phyloP scores from a whole-genome alignment of 2,113 vertebrate genomes.

The Cyprinodon variegatus region DNA sequence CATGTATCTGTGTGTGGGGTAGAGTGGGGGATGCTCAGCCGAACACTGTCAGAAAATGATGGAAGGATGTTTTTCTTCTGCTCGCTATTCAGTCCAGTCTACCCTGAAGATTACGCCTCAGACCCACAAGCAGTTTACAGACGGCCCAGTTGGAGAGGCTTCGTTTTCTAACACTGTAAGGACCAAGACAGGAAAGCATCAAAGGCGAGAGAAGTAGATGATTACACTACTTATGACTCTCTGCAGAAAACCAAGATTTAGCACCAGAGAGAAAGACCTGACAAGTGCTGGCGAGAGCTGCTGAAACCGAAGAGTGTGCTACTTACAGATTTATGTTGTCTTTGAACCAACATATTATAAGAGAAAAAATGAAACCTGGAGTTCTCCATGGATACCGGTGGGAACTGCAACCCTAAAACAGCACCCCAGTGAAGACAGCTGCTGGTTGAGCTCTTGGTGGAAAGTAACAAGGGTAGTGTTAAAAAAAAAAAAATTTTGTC shows the following conservation, averaged over 20 bases:
- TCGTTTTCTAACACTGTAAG: constrained; percentile 61
- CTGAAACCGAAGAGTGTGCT: constrained; percentile 58
- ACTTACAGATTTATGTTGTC: constrained; percentile 39
- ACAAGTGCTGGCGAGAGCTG: constrained; percentile 43
- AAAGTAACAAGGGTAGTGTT: constrained; percentile 8
- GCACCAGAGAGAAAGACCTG: constrained; percentile 39
- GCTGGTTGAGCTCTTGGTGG: constrained; percentile 17
- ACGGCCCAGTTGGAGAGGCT: constrained; percentile 59
- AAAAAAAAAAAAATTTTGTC: constrained; percentile 17
- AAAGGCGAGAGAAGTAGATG: constrained; percentile 19
- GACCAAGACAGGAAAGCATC: constrained; percentile 34
- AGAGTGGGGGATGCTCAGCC: constrained; percentile 17
- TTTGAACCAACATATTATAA: constrained; percentile 37
- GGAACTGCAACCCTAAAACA: constrained; percentile 49
- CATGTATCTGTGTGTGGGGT: constrained; percentile 7
- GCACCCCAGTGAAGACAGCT: constrained; percentile 25
- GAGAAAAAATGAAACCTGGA: constrained; percentile 19
- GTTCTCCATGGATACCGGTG: constrained; percentile 35
- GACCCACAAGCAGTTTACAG: constrained; percentile 45
- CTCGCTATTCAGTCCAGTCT: constrained; percentile 39
- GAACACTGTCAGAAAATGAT: constrained; percentile 56
- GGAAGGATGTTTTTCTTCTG: constrained; percentile 74
- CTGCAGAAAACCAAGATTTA: constrained; percentile 62
- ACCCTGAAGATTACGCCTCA: constrained; percentile 43
- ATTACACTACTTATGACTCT: constrained; percentile 18